A percentile compares a stretch with the other conserved stretches of the same genome.
phyloP scores from a whole-genome alignment of 2,888 invertebrate genomes.

The Gasteruption jaculator region DNA sequence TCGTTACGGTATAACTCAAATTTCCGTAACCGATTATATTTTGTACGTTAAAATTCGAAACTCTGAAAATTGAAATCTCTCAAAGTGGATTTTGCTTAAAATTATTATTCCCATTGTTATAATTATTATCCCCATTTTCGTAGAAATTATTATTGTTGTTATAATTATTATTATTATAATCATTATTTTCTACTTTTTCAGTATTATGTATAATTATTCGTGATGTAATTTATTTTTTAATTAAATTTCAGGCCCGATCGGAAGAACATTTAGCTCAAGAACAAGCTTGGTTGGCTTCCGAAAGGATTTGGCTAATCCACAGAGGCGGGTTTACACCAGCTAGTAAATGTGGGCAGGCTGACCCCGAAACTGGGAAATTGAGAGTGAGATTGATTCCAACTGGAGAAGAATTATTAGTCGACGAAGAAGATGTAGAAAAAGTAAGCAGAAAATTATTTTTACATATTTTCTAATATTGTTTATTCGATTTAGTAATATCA shows the following conservation, averaged over 20 bases:
- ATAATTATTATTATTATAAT: no score
- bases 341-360: conserved; percentile 50
- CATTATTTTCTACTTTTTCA: not conserved
- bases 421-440: conserved; percentile 95
- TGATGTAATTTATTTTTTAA: no score
- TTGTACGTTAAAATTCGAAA: no score
- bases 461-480: not conserved
- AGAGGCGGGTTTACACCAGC: conserved; percentile 87
- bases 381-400: conserved; percentile 75
- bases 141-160: conserved; percentile 1
- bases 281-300: conserved; percentile 67
- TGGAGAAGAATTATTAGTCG: conserved; percentile 80
- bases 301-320: conserved; percentile 89
- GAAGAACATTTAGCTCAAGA: conserved; percentile 65
- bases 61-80: no score
- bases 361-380: conserved; percentile 62
- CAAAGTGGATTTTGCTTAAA: no score
- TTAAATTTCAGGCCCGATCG: conserved; percentile 61
- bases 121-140: not conserved
- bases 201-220: not conserved
- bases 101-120: no score
- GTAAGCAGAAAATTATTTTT: conserved; percentile 51
- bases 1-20: no score
- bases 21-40: no score
- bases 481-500: no score